phyloP scores from a whole-genome alignment of 2,888 invertebrate genomes.

The Hydrotaea diabolus region DNA sequence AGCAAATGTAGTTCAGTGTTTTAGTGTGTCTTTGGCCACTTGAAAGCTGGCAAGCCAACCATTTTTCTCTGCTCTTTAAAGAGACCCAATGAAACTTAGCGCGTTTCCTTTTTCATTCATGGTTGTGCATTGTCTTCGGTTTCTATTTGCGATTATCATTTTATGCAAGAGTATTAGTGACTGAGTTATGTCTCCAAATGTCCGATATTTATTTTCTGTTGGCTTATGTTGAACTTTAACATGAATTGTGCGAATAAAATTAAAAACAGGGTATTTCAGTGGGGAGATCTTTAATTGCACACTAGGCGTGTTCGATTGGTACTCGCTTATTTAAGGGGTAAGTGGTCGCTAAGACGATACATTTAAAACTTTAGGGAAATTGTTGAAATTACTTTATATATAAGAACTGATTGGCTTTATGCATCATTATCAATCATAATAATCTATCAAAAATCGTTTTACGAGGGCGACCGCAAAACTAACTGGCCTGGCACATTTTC shows the following conservation, averaged over 20 bases:
- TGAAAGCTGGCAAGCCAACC: background rate
- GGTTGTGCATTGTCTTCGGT: background rate
- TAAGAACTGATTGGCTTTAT: too few species aligned
- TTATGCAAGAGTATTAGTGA: background rate
- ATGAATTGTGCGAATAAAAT: background rate
- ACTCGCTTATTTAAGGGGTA: too few species aligned
- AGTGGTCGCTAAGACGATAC: too few species aligned
- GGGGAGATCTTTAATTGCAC: background rate
- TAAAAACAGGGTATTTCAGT: background rate
- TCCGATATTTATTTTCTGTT: background rate
- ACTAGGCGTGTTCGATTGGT: too few species aligned
- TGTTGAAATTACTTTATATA: too few species aligned
- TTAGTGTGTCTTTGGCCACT: slow-evolving; percentile 16
- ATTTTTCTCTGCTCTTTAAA: background rate
- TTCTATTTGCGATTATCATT: background rate
- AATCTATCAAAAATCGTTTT: too few species aligned
- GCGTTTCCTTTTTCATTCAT: background rate
- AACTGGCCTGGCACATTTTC: too few species aligned
- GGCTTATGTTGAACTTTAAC: background rate
- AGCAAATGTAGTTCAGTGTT: slow-evolving; percentile 23
- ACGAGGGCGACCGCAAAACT: too few species aligned
- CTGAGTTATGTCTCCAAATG: background rate
- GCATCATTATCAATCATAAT: too few species aligned
- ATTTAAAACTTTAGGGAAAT: too few species aligned
- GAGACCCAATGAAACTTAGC: background rate